These are phyloP conservation scores for Oryzias woworae DNA, from an alignment of 2,113 vertebrate species.

Conservation along the genomic window DNA sequence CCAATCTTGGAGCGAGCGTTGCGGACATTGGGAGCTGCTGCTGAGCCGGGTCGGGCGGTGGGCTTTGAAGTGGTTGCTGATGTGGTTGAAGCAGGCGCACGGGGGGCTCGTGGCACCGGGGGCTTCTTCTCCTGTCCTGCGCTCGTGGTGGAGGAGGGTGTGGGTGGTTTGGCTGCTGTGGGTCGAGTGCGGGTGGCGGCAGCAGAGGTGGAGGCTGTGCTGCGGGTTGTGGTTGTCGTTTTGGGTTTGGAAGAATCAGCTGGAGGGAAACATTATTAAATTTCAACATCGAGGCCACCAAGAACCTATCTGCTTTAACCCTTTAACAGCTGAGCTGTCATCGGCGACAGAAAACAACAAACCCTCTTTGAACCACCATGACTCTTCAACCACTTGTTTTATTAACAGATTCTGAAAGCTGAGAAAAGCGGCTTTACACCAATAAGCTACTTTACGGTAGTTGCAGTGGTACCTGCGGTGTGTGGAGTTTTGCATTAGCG, in stretches of 20 bases:
- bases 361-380: too few relatives aligned
- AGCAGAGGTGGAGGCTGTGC: slow-evolving; percentile 43
- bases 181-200: slow-evolving; percentile 70
- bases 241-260: slow-evolving; percentile 75
- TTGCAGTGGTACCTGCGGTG: too few relatives aligned
- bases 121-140: slow-evolving; percentile 77
- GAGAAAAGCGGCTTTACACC: too few relatives aligned
- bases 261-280: slow-evolving; percentile 7
- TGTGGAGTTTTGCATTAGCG: too few relatives aligned
- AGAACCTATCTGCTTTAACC: background rate
- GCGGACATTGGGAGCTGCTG: slow-evolving; percentile 77
- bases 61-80: slow-evolving; percentile 38
- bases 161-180: slow-evolving; percentile 50
- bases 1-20: slow-evolving; percentile 89
- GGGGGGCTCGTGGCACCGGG: slow-evolving; percentile 47
- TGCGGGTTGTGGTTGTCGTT: slow-evolving; percentile 69
- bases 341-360: too few relatives aligned
- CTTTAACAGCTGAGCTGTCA: too few relatives aligned
- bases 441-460: too few relatives aligned
- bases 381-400: too few relatives aligned
- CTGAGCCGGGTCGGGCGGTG: slow-evolving; percentile 67
- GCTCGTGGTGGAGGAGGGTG: slow-evolving; percentile 55
- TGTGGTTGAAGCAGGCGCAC: slow-evolving; percentile 42
- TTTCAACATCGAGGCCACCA: background rate
- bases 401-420: too few relatives aligned